Base-by-base conservation (phyloP, 92 coral and sea anemone species). In the Diadumene lineata region DNA sequence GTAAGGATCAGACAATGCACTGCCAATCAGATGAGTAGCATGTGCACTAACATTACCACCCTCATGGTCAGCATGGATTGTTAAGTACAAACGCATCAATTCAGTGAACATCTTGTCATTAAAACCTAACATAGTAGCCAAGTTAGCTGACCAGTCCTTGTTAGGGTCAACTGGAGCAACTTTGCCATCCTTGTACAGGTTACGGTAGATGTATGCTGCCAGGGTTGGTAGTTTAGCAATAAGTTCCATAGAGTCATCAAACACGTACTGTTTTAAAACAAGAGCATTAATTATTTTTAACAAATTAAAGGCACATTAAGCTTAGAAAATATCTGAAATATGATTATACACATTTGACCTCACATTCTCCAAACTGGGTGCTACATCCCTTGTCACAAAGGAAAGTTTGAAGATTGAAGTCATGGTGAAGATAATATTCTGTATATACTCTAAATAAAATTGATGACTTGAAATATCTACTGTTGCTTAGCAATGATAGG, bases 1-100 rank as follows among this genome's bases (percentile, higher is more conserved):
- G 74, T 94, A 94, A 0, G 98, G 89, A 79, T 94, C 98, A 34
- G 98, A 88, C 68, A 94, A 56, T 23, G 98, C 90, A 84, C 98
- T 94, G 1, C 98, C 98, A 31, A 94, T 88, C 22, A 94, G 89
- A 69, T 94, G 98, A 34, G 89, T 82, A 30, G 97, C 50, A 58
- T 94, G 98, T 19, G 98, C 98, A 82, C 97, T 94, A 69, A 92
- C 98, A 53, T 94, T 94, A 21, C 98, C 98, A 28, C 98, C 98
- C 81, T 94, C 98, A 18, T 94, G 98, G 77, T 94, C 98, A 25
- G 87, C 85, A 46, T 94, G 98, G 46, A 94, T 85, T 22, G 92
- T 75, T 69, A 94, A 79, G 80, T 94, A 94, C 58, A 94, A 89
- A 7, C 98, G 85, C 88, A 94, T 86, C 83, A 94, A 75, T 31